Evolutionary conservation across 1,140 invertebrate species (phyloP), one percentile per base, ranked within the genome.

Genomic region (Drosophila saltans): DNA sequence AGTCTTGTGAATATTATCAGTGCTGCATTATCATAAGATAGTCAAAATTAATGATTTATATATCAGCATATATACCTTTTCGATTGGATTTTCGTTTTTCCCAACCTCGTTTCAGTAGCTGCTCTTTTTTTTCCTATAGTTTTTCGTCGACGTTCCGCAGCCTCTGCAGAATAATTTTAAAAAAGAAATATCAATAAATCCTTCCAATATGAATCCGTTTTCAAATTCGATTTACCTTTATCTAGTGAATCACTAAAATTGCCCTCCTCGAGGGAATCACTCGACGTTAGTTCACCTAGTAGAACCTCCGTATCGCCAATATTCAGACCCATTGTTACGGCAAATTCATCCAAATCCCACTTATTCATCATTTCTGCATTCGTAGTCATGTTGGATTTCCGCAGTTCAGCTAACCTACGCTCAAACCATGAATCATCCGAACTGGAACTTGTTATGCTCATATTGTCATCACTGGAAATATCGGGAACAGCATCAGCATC

Each of bases 1-100:
- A 36, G 33, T 36, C 33, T 36, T 36, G 33, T 36, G 33, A 36
- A 36, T 36, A 8, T 10, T 64, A 36, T 1, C 11, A 68, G 11
- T 21, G 28, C 30, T 63, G 58, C 59, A 62, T 8, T 48, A 36
- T 36, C 33, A 36, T 36, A 36, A 36, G 6, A 36, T 36, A 36
- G 33, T 36, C 33, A 36, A 36, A 36, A 36, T 36, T 36, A 36
- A 36, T 36, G 33, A 36, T 36, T 36, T 36, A 36, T 36, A 36
- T 36, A 36, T 36, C 33, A 36, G 33, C 33, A 36, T 36, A 36
- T 36, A 36, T 36, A 36, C 33, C 33, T 36, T 36, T 36, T 36
- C 3, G 6, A 36, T 36, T 36, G 33, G 33, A 7, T 7, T 36
- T 36, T 36, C 2, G 33, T 36, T 36, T 36, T 7, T 36, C 33